phyloP scores from a whole-genome alignment of 2,888 invertebrate genomes.

The Anarsia innoxiella region DNA sequence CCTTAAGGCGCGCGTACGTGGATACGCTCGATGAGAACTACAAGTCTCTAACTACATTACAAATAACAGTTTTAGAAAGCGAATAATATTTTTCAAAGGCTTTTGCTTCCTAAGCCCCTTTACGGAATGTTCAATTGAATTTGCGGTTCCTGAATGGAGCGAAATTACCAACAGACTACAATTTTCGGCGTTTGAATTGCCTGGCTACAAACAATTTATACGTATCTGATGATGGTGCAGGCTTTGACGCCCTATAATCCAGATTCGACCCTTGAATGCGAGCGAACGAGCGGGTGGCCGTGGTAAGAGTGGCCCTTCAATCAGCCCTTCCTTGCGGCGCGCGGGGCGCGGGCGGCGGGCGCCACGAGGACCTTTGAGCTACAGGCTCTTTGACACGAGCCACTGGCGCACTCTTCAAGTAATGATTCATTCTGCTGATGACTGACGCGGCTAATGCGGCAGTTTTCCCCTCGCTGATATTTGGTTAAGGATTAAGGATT shows the following conservation, averaged over 20 bases:
- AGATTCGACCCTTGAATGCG: constrained; percentile 70
- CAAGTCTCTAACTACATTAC: neutral
- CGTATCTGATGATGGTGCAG: constrained; percentile 71
- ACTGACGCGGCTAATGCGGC: constrained; percentile 71
- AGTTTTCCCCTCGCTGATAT: constrained; percentile 48
- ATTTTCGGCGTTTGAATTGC: constrained; percentile 58
- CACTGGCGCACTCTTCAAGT: constrained; percentile 74
- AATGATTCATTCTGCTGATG: constrained; percentile 75
- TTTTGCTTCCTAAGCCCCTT: too few relatives aligned
- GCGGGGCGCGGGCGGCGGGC: constrained; percentile 33
- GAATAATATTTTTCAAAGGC: too few relatives aligned
- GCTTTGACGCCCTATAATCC: constrained; percentile 72
- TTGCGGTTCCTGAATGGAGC: constrained; percentile 44
- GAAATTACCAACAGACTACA: constrained; percentile 54
- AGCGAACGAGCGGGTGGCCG: constrained; percentile 71
- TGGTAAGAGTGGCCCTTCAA: constrained; percentile 74
- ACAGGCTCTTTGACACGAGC: constrained; percentile 73
- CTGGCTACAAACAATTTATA: constrained; percentile 60
- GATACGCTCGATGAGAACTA: constrained; percentile 23
- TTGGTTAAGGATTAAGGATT: constrained; percentile 55
- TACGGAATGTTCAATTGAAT: constrained; percentile 25
- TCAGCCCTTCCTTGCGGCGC: constrained; percentile 65
- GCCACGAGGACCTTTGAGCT: constrained; percentile 67
- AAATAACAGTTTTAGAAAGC: neutral
- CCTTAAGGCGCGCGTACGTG: constrained; percentile 56